Base-by-base conservation (phyloP, 2,113 vertebrate species). In the Saccopteryx leptura region DNA sequence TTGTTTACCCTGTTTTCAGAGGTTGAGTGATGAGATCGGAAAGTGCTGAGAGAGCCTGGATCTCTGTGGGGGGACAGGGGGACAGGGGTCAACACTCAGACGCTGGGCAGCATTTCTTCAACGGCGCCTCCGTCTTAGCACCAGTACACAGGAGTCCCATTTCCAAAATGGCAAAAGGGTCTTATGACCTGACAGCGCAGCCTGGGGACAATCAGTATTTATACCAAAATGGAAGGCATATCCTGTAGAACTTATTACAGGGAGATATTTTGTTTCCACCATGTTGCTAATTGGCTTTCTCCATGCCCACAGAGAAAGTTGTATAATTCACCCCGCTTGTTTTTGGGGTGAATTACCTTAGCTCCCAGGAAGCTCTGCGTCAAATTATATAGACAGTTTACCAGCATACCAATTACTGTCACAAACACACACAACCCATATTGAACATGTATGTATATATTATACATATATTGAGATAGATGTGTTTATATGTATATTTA, bases 201-300 rank as follows among this genome's bases (percentile, higher is more conserved):
- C 9, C 33, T 65, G 10, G 54, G 24, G 12, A 78, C 11, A 17
- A 86, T n/a, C 31, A 39, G 9, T 69, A 33, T 71, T 39, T 60
- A 21, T 14, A 56, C 28, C 3, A 71, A 12, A 46, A 24, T 10
- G 4, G 48, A 33, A 80, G n/a, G 28, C 21, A 65, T 48, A 65
- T 17, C 18, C 52, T 71, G 4, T 46, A 52, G 24, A 85, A 82
- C 14, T 91, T 82, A 81, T 31, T 82, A 58, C 4, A 58, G 52
- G 46, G 48, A 81, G 85, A 66, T 76, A 81, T 26, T 71, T 71
- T 95, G 11, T 78, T 92, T 65, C 48, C 14, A 74, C 39, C 21
- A 82, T 72, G 52, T 87, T 95, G 26, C n/a, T 87, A 33, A 56
- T 87, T 21, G 50, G 9, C 12, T 87, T 92, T 91, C 48, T 80